Evolutionary conservation across 2,113 vertebrate genomes (phyloP), one percentile per base, ranked within the genome.

Genomic region (Perca fluviatilis): DNA sequence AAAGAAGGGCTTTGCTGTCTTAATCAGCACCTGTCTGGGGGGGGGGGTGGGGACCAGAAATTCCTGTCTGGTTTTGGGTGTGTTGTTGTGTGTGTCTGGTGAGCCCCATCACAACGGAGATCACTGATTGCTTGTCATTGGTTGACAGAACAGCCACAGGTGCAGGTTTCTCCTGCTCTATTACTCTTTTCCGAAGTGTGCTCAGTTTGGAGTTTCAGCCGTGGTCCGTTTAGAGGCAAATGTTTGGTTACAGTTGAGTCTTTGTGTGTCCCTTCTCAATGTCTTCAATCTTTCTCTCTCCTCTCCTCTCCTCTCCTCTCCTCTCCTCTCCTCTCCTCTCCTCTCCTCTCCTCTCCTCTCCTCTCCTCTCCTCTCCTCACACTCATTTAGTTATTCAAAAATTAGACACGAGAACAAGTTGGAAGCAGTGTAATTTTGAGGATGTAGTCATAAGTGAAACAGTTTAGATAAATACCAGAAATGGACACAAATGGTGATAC

Each of bases 1-100:
- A 84, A 84, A 80, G 73, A 78, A 58, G 74, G 82, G 76, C 79
- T 90, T 90, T 88, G 83, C 81, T 66, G 61, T 80, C 80, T 86
- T 88, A 90, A 85, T 86, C 80, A 87, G 85, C 92, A 93, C 91
- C 90, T 92, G 91, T 94, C 89, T 83, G 33, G 47, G 56, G 61
- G 64, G 43, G 36, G 40, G 9, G 40, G 50, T 21, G 63, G 70
- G 40, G 82, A 84, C 69, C 50, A 90, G 83, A 90, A 88, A 93
- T 90, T 93, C 92, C 89, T 86, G 90, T 91, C 85, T 92, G 49
- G 77, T 90, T 79, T 83, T 74, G 81, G 80, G 78, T 72, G 77
- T 74, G 60, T 90, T 13, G 78, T 18, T 79, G 63, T 68, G 61
- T 77, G 47, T 80, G 25, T 86, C 60, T 84, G 74, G 47, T 81